Percentiles rank a stretch among this genome's conserved stretches.
Conservation (phyloP, 2,888 invertebrate species). For the Lepidocyrtinus sp. region DNA sequence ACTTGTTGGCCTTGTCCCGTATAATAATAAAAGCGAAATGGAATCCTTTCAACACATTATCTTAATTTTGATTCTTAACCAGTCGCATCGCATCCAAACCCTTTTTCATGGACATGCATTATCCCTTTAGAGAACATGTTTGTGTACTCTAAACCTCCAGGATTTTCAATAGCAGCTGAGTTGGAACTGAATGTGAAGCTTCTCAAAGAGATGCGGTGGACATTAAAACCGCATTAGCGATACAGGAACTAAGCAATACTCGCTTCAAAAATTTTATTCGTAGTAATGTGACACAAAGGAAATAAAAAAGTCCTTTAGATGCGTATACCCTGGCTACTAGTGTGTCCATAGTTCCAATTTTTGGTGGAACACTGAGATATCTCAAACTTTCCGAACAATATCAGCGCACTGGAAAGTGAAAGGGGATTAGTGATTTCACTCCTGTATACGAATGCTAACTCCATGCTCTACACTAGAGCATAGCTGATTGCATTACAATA, state of each 20-base stretch:
- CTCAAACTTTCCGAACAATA: too few relatives aligned
- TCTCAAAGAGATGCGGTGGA: slow-evolving; percentile 27
- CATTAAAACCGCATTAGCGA: slow-evolving; percentile 47
- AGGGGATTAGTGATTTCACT: neutral
- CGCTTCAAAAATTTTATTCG: neutral
- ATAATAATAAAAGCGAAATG: neutral
- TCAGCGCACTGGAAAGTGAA: neutral
- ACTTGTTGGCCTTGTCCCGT: slow-evolving; percentile 4
- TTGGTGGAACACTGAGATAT: too few relatives aligned
- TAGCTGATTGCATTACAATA: slow-evolving; percentile 4
- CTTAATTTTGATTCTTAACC: neutral
- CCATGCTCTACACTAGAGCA: neutral
- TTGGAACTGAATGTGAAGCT: neutral
- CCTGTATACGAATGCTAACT: neutral
- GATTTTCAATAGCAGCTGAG: neutral
- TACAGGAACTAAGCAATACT: slow-evolving; percentile 3
- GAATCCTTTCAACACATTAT: neutral
- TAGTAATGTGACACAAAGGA: slow-evolving; percentile 14
- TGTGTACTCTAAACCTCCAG: neutral
- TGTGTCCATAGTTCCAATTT: too few relatives aligned
- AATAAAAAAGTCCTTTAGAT: neutral
- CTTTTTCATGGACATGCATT: neutral
- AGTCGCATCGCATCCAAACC: neutral
- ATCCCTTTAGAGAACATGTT: neutral
- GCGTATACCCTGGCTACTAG: too few relatives aligned